Evolutionary conservation across 1,140 invertebrate genomes (phyloP), one percentile per base, ranked within the genome.

Genomic region (Monomorium pharaonis): DNA sequence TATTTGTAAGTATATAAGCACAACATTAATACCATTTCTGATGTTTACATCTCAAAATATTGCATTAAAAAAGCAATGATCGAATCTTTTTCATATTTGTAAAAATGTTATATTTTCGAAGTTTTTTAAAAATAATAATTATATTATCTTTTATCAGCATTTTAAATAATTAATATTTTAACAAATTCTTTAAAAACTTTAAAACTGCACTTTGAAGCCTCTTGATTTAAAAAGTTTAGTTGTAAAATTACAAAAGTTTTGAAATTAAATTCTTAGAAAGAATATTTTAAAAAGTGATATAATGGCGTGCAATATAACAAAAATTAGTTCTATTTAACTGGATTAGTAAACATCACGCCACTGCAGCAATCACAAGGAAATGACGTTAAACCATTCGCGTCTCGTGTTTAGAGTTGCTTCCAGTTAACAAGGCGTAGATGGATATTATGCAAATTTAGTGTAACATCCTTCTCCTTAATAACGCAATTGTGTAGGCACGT

Each of bases 361-460:
- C 33, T 80, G 76, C 16, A n/a, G n/a, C n/a, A 69, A 80, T 80
- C 62, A 69, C 14, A 37, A 67, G 30, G 44, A 80, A 80, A 70
- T 80, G 9, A 80, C 33, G 24, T 80, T 54, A 70, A 80, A 70
- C 6, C 47, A 69, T 51, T 80, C 30, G 62, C 30, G 47, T 69
- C 47, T 69, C 30, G 47, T 70, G 63, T 54, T 70, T 80, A 70
- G 77, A 69, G 62, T 10, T 69, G 47, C 42, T 80, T 70, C 47
- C 47, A 69, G 47, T 80, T 80, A 69, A 70, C 77, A 80, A 69
- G 47, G 37, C 30, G 63, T 70, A 37, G 47, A 33, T 12, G 77
- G 33, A 6, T 69, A 21, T 70, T 80, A 80, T 80, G 77, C 47
- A 76, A 74, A 84, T 77, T 76, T 27, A 42, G 54, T 24, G 33